Percentiles rank a stretch among this genome's conserved stretches.
Conservation (phyloP, 2,888 invertebrate genomes). For the Bruchidius siliquastri region DNA sequence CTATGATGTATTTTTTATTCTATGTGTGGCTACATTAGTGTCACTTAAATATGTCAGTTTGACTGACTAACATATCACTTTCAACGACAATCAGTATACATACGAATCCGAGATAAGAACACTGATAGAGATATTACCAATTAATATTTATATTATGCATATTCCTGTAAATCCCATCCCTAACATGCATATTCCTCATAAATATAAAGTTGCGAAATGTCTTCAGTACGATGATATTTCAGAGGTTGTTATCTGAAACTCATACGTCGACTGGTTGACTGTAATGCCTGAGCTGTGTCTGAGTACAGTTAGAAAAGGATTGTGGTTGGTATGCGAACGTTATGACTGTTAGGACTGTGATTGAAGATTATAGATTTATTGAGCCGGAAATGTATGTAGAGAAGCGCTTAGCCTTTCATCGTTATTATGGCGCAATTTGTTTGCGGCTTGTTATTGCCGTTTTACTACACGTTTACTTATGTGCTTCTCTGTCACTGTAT, state of each 20-base stretch:
- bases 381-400: background rate
- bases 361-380: background rate
- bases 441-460: background rate
- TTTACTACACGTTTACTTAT: background rate
- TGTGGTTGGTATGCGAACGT: background rate
- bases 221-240: background rate
- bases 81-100: background rate
- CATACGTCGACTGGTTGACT: background rate
- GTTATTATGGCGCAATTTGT: background rate
- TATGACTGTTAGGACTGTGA: background rate
- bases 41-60: no score
- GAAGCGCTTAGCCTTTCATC: background rate
- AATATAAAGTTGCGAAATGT: background rate
- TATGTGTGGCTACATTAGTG: no score
- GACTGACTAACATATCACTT: background rate
- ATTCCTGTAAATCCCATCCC: conserved; percentile 10
- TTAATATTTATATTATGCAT: conserved; percentile 14
- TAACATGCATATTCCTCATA: conserved; percentile 5
- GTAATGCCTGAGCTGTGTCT: background rate
- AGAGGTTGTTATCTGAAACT: background rate
- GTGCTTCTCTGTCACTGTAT: background rate
- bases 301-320: background rate
- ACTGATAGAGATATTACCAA: conserved; percentile 18
- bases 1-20: no score
- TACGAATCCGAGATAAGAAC: background rate